A percentile compares a stretch with the other conserved stretches of the same genome.
phyloP scores from a whole-genome alignment of 2,888 invertebrate species.

The Latrodectus elegans region DNA sequence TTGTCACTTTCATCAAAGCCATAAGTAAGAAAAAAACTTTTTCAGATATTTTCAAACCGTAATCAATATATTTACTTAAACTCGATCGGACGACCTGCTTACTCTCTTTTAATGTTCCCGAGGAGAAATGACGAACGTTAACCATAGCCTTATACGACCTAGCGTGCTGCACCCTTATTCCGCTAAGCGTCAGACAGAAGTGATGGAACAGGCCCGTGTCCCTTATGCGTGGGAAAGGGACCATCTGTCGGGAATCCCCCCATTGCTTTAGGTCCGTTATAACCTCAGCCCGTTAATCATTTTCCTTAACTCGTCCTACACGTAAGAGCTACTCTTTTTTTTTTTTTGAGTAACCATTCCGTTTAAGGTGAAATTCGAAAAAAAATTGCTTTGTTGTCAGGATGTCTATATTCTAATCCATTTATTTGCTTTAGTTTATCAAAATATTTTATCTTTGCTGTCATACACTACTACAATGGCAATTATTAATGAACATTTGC shows the following conservation, averaged over 20 bases:
- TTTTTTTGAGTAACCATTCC: conserved; percentile 7
- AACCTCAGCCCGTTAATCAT: conserved; percentile 41
- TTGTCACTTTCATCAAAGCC: background rate
- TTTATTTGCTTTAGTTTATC: background rate
- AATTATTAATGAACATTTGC: too few relatives aligned
- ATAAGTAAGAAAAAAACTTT: background rate
- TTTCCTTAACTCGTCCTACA: conserved; percentile 21
- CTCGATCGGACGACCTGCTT: conserved; percentile 29
- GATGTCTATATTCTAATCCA: background rate
- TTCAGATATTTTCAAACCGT: conserved; percentile 12
- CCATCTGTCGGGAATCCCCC: conserved; percentile 35
- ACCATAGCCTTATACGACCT: background rate
- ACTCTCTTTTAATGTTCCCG: conserved; percentile 40
- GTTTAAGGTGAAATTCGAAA: background rate
- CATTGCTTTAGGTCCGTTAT: too few relatives aligned
- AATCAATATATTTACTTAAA: conserved; percentile 60
- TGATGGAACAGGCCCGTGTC: conserved; percentile 16
- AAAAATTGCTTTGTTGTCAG: background rate
- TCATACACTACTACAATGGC: too few relatives aligned
- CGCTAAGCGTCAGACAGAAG: conserved; percentile 20
- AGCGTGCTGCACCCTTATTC: conserved; percentile 48
- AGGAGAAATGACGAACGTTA: conserved; percentile 37
- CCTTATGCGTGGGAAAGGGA: conserved; percentile 31
- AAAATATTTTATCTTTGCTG: too few relatives aligned
- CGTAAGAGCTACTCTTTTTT: conserved; percentile 11